A percentile compares a stretch with the other conserved stretches of the same genome.
Conservation (phyloP, 2,113 vertebrate species). For the Zosterops lateralis region DNA sequence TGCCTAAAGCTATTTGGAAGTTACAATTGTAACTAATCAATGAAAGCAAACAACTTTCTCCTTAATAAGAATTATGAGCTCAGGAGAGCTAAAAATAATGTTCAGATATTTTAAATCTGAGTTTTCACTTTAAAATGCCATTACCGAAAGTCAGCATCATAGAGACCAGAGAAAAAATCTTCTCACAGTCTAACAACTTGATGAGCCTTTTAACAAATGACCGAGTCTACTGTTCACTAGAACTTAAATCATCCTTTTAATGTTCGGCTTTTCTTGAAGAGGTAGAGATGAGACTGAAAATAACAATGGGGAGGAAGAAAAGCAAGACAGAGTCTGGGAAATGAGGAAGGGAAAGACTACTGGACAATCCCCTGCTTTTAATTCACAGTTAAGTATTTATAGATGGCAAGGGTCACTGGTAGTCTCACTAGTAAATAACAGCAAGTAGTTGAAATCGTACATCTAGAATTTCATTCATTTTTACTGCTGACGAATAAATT, state of each 20-base stretch:
- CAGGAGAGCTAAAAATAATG: background rate
- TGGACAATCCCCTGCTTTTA: constrained; percentile 20
- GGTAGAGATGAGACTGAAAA: background rate
- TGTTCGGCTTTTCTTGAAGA: background rate
- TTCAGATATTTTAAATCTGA: constrained; percentile 6
- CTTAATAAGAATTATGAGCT: background rate
- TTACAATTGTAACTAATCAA: constrained; percentile 19
- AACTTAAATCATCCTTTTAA: constrained; percentile 2
- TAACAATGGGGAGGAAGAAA: background rate
- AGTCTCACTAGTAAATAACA: constrained; percentile 53
- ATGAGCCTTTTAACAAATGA: background rate
- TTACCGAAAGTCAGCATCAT: background rate
- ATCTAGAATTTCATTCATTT: constrained; percentile 63
- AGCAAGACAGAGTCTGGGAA: background rate
- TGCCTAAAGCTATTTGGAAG: background rate
- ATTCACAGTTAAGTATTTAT: constrained; percentile 50
- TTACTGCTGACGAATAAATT: constrained; percentile 49
- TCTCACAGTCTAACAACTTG: background rate
- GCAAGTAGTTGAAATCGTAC: constrained; percentile 46
- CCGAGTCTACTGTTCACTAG: background rate
- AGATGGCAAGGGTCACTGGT: constrained; percentile 46
- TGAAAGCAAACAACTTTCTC: constrained; percentile 4
- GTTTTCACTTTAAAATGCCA: constrained; percentile 20
- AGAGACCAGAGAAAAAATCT: background rate
- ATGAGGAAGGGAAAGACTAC: constrained; percentile 8